These are phyloP conservation scores for Epinephelus lanceolatus DNA, from an alignment of 2,113 vertebrate species.

Conservation along the genomic window DNA sequence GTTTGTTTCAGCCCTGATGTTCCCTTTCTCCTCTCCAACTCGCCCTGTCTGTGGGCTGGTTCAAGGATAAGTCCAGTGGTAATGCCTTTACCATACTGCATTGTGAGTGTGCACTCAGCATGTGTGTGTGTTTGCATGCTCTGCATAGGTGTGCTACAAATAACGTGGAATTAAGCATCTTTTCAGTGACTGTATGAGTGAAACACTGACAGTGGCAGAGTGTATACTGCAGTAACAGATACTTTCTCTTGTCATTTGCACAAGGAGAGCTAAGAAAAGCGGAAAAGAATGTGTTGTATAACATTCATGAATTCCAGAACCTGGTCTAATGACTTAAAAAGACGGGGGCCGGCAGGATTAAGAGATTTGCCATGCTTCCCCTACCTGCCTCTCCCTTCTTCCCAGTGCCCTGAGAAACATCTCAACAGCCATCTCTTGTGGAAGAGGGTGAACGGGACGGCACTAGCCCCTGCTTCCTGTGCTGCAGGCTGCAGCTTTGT, in stretches of 20 bases:
- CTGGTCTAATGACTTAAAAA: slow-evolving; percentile 86
- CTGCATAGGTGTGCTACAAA: slow-evolving; percentile 18
- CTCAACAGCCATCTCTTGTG: slow-evolving; percentile 62
- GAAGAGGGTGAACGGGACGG: slow-evolving; percentile 56
- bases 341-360: slow-evolving; percentile 76
- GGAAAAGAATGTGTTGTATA: slow-evolving; percentile 80
- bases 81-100: slow-evolving; percentile 74
- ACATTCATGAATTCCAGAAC: slow-evolving; percentile 81
- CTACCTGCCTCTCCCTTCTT: slow-evolving; percentile 66
- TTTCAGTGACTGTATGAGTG: slow-evolving; percentile 29
- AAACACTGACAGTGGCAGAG: background rate
- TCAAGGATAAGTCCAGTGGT: slow-evolving; percentile 55
- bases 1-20: slow-evolving; percentile 37
- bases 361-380: slow-evolving; percentile 79
- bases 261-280: slow-evolving; percentile 67
- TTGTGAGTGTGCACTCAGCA: background rate
- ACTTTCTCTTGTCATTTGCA: slow-evolving; percentile 56
- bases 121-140: slow-evolving; percentile 26
- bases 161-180: slow-evolving; percentile 14
- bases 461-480: slow-evolving; percentile 68
- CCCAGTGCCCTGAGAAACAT: slow-evolving; percentile 65
- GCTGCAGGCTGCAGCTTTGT: slow-evolving; percentile 68
- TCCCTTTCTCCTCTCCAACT: slow-evolving; percentile 24
- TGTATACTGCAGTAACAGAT: slow-evolving; percentile 38
- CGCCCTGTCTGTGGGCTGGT: slow-evolving; percentile 30